Evolutionary conservation across 2,797 vertebrate genomes (phyloP).

Genomic region (Vipera ursinii): DNA sequence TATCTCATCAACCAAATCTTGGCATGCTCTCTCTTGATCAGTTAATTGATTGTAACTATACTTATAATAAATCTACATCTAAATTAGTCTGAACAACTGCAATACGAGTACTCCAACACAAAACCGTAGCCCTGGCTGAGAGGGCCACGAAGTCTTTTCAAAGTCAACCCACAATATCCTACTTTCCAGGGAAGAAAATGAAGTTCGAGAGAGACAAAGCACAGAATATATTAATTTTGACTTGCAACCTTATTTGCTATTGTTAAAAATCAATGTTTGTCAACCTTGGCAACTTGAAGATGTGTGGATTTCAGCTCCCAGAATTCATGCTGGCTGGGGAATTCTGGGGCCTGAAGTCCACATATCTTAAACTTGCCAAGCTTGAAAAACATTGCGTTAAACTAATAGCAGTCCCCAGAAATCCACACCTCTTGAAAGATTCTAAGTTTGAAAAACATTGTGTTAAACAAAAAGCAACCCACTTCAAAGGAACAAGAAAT

Average conservation of each 20-base stretch:
- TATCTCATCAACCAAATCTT: background rate
- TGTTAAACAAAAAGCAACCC: background rate
- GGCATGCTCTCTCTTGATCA: background rate
- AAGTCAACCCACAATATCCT: background rate
- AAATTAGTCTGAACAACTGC: background rate
- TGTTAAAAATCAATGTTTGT: background rate
- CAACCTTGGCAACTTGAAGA: background rate
- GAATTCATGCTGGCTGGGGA: background rate
- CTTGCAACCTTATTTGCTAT: background rate
- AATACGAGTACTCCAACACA: background rate
- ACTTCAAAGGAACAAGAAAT: background rate
- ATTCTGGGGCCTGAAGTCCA: background rate
- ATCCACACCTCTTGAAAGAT: background rate
- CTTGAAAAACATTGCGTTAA: background rate
- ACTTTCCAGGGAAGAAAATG: background rate
- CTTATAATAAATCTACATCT: background rate
- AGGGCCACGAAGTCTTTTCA: background rate
- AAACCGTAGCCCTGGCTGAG: background rate
- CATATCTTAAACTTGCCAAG: background rate
- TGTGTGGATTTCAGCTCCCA: background rate
- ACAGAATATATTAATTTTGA: background rate
- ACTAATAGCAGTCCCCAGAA: background rate
- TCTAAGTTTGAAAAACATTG: background rate
- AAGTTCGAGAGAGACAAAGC: background rate
- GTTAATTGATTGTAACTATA: background rate